These are phyloP conservation scores for Leptothorax acervorum DNA, from an alignment of 2,888 invertebrate genomes.

Conservation along the genomic window DNA sequence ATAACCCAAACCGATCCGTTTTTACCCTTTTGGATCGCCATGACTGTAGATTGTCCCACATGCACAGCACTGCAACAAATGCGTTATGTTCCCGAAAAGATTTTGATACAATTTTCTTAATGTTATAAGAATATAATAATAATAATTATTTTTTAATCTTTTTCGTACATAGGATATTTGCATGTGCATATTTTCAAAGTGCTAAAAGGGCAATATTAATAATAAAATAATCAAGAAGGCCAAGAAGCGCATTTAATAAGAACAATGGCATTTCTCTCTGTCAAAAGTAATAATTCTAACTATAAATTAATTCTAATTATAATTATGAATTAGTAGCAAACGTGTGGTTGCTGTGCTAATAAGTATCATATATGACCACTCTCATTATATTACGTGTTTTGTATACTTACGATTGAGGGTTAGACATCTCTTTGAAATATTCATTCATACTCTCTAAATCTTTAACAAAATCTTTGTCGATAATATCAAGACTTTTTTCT, in stretches of 20 bases:
- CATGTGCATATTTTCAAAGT: not conserved
- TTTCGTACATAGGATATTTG: not conserved
- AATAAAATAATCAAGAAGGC: not conserved
- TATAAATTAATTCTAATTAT: not conserved
- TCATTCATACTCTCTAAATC: not conserved
- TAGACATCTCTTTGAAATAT: too few species aligned
- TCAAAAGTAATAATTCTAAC: not conserved
- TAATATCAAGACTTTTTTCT: not conserved
- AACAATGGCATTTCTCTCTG: not conserved
- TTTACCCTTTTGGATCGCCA: not conserved
- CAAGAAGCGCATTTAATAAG: not conserved
- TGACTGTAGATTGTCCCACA: not conserved
- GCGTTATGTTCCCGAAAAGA: not conserved
- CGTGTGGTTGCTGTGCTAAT: not conserved
- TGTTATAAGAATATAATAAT: not conserved
- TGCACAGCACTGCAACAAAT: constrained; percentile 59
- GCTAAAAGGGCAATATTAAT: not conserved
- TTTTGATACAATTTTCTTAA: not conserved
- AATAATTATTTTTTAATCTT: not conserved
- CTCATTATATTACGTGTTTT: not conserved
- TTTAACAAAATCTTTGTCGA: not conserved
- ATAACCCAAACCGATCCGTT: constrained; percentile 5
- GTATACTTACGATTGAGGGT: not conserved
- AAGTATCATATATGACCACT: not conserved
- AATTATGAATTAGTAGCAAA: not conserved